Percentiles rank a stretch among this genome's conserved stretches.
phyloP scores from a whole-genome alignment of 2,113 vertebrate genomes.

The Salminus brasiliensis region DNA sequence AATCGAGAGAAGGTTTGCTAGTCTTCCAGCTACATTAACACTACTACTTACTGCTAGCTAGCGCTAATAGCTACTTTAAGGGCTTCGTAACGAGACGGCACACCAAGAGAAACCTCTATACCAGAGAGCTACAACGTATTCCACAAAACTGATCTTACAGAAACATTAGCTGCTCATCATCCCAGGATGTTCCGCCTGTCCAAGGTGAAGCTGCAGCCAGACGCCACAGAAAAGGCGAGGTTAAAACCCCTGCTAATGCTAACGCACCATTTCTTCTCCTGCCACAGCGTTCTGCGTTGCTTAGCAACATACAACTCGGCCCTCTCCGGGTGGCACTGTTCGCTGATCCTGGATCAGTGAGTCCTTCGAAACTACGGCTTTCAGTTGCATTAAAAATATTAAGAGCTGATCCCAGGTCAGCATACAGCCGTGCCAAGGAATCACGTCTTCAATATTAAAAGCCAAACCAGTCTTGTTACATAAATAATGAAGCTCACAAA shows the following conservation, averaged over 20 bases:
- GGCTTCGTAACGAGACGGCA: no score
- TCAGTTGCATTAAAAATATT: not conserved
- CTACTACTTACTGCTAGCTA: no score
- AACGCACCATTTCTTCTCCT: not conserved
- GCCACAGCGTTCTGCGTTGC: slow-evolving; percentile 71
- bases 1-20: no score
- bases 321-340: not conserved
- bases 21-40: no score
- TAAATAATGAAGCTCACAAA: not conserved
- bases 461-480: no score
- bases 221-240: not conserved
- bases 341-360: not conserved
- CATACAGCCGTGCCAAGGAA: not conserved
- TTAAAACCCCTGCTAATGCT: not conserved
- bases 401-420: not conserved
- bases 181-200: not conserved
- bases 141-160: slow-evolving; percentile 17
- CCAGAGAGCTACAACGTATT: no score
- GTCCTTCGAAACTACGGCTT: not conserved
- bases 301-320: slow-evolving; percentile 67
- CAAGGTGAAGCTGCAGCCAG: not conserved
- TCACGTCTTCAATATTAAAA: no score
- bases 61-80: no score
- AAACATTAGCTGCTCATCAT: not conserved
- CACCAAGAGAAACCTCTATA: not conserved